Evolutionary conservation across 2,888 invertebrate species (phyloP).

Genomic region (Drosophila diplacantha): DNA sequence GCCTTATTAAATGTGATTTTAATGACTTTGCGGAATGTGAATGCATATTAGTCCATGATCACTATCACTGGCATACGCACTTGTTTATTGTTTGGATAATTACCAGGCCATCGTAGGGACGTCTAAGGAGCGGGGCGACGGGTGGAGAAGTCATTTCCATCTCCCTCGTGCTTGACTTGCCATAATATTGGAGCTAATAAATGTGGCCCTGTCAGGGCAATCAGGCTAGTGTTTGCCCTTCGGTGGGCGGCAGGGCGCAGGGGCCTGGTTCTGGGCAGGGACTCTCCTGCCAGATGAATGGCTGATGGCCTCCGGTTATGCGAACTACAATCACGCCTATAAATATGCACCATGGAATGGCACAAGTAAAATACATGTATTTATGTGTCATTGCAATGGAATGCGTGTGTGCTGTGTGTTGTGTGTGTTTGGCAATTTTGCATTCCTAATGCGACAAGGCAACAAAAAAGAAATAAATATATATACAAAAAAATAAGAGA

Average conservation of each 20-base stretch:
- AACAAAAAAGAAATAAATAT: conserved; percentile 24
- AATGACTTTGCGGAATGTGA: conserved; percentile 53
- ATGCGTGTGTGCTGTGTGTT: conserved; percentile 15
- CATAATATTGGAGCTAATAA: conserved; percentile 33
- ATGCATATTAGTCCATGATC: conserved; percentile 16
- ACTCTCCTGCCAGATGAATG: conserved; percentile 18
- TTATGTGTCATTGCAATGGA: conserved; percentile 22
- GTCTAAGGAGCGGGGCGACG: too few species aligned
- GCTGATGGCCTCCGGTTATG: conserved; percentile 36
- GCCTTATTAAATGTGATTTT: conserved; percentile 67
- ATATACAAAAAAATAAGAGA: conserved; percentile 8
- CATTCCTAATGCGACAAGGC: conserved; percentile 67
- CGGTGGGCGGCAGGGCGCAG: conserved; percentile 5
- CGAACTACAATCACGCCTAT: conserved; percentile 49
- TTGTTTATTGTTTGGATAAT: conserved; percentile 24
- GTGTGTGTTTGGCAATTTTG: conserved; percentile 56
- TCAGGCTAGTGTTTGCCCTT: conserved; percentile 27
- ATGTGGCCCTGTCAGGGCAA: conserved; percentile 32
- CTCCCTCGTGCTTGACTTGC: conserved; percentile 13
- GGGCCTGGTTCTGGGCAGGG: not conserved
- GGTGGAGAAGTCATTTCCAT: conserved; percentile 20
- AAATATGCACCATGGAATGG: conserved; percentile 59
- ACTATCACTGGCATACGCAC: conserved; percentile 8
- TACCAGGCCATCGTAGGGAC: conserved; percentile 8
- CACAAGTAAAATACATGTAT: conserved; percentile 35